Conservation (phyloP, 1,140 invertebrate genomes). For the Odontomachus brunneus region DNA sequence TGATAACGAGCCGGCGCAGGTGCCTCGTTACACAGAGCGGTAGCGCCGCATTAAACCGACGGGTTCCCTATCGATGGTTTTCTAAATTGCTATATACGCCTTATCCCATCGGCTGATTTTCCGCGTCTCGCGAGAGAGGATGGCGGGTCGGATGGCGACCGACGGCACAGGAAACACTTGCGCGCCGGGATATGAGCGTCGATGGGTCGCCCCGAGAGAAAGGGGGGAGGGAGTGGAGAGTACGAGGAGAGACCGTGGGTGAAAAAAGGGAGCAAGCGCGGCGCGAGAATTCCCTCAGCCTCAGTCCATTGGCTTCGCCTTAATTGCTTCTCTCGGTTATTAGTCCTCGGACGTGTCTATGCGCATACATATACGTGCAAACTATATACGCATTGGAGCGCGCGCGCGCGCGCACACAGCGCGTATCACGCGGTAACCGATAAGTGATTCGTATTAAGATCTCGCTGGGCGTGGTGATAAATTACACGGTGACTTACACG, state of each 20-base stretch:
- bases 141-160: background rate
- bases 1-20: conserved; percentile 55
- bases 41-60: conserved; percentile 58
- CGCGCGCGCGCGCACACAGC: conserved; percentile 1
- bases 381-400: background rate
- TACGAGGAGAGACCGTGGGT: background rate
- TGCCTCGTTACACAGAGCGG: conserved; percentile 46
- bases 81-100: conserved; percentile 62
- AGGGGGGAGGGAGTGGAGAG: background rate
- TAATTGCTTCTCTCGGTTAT: conserved; percentile 74
- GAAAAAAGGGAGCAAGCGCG: conserved; percentile 42
- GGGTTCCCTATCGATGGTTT: conserved; percentile 54
- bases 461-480: conserved; percentile 77
- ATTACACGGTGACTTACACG: conserved; percentile 74
- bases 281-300: conserved; percentile 48
- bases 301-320: conserved; percentile 58
- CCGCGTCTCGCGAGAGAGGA: conserved; percentile 18
- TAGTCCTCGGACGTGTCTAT: conserved; percentile 56
- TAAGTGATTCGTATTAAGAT: conserved; percentile 80
- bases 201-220: background rate
- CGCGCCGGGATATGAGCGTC: conserved; percentile 6
- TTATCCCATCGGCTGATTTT: conserved; percentile 19
- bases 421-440: conserved; percentile 63
- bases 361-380: conserved; percentile 14
- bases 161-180: conserved; percentile 18